Conservation (phyloP, 2,888 invertebrate species). For the Phragmatobia fuliginosa region DNA sequence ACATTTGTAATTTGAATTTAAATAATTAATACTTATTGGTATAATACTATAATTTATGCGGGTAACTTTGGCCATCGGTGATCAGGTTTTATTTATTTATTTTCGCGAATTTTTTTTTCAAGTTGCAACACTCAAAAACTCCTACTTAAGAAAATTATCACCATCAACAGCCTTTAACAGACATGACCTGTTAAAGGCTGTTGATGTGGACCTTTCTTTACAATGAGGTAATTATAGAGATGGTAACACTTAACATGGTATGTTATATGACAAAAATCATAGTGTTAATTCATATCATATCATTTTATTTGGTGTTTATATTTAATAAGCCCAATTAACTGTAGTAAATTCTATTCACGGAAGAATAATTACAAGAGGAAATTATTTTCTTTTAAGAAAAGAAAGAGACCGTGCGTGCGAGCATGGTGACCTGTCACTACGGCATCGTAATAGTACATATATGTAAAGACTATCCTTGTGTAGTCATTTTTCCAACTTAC, state of each 20-base stretch:
- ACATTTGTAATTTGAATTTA: neutral
- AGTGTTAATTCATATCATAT: slow-evolving; percentile 19
- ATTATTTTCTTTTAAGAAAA: too few relatives aligned
- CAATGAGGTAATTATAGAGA: too few relatives aligned
- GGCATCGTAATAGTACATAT: too few relatives aligned
- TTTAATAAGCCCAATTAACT: slow-evolving; percentile 8
- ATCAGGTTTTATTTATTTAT: neutral
- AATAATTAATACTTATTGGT: neutral
- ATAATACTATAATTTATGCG: neutral
- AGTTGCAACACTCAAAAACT: neutral
- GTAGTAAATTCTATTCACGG: neutral
- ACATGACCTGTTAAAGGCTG: too few relatives aligned
- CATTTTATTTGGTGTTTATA: slow-evolving; percentile 11
- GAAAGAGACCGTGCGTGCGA: too few relatives aligned
- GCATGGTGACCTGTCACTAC: too few relatives aligned
- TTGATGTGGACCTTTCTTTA: too few relatives aligned
- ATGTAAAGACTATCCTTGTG: too few relatives aligned
- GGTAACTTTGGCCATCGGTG: neutral
- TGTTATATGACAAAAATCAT: slow-evolving; percentile 3
- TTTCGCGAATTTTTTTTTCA: neutral
- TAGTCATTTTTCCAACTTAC: too few relatives aligned
- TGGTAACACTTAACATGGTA: neutral
- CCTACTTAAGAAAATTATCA: neutral
- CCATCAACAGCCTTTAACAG: too few relatives aligned
- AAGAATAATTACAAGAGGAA: neutral